A percentile compares a stretch with the other conserved stretches of the same genome.
Evolutionary conservation across 2,888 invertebrate genomes (phyloP).

Genomic region (Synanthedon formicaeformis): DNA sequence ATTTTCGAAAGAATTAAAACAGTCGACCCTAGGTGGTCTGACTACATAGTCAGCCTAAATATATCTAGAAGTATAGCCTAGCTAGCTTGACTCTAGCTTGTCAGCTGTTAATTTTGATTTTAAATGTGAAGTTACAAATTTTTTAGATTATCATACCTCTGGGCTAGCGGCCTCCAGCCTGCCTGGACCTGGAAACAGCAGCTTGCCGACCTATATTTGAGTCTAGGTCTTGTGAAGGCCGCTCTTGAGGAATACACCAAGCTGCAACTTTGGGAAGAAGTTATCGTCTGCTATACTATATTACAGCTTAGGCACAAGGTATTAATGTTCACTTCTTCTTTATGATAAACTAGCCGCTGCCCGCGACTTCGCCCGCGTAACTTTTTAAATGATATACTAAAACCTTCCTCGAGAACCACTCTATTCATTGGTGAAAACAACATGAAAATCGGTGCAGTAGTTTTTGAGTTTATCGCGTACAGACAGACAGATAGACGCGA

Average conservation of each 20-base stretch:
- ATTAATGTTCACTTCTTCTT: not conserved
- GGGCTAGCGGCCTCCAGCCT: slow-evolving; percentile 78
- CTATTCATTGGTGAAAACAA: too few relatives aligned
- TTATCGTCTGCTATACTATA: slow-evolving; percentile 90
- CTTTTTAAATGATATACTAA: too few relatives aligned
- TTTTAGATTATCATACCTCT: slow-evolving; percentile 73
- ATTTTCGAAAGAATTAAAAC: too few relatives aligned
- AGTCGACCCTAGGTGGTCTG: too few relatives aligned
- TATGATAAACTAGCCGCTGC: too few relatives aligned
- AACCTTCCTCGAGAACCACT: too few relatives aligned
- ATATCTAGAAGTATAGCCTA: not conserved
- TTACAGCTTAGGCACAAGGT: slow-evolving; percentile 87
- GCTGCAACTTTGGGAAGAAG: slow-evolving; percentile 90
- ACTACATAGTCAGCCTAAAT: too few relatives aligned
- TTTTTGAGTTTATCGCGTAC: too few relatives aligned
- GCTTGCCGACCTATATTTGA: slow-evolving; percentile 82
- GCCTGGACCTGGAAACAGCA: slow-evolving; percentile 83
- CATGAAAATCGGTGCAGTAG: too few relatives aligned
- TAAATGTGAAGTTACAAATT: not conserved
- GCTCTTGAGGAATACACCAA: slow-evolving; percentile 83
- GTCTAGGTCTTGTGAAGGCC: slow-evolving; percentile 85
- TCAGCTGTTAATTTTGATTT: not conserved
- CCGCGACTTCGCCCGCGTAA: too few relatives aligned
- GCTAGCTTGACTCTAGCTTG: too few relatives aligned
- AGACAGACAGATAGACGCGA: too few relatives aligned